Evolutionary conservation across 2,113 vertebrate genomes (phyloP).

Genomic region (Chaenogobius annularis): DNA sequence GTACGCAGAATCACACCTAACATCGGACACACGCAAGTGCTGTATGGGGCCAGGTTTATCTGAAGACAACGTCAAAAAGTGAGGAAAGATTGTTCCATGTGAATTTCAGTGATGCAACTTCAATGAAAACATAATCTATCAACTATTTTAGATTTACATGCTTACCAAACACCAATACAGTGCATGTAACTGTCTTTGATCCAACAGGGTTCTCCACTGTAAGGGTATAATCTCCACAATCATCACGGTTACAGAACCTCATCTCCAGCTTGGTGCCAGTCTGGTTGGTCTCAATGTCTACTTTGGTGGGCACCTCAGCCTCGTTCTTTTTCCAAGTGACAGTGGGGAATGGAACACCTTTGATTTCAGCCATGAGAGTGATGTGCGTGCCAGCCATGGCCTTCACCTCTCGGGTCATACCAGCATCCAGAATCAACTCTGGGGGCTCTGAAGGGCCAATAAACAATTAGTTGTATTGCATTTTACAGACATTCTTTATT

Average conservation of each 20-base stretch:
- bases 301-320: constrained; percentile 86
- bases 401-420: constrained; percentile 92
- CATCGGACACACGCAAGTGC: constrained; percentile 88
- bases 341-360: constrained; percentile 92
- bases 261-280: constrained; percentile 91
- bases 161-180: constrained; percentile 91
- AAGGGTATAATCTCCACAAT: constrained; percentile 93
- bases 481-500: not conserved
- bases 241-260: constrained; percentile 87
- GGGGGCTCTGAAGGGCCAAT: constrained; percentile 82
- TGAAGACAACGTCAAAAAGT: constrained; percentile 47
- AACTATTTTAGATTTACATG: not conserved
- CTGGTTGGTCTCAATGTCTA: constrained; percentile 88
- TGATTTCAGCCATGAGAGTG: constrained; percentile 89
- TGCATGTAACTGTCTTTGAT: constrained; percentile 91
- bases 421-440: constrained; percentile 91
- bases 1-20: constrained; percentile 94
- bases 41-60: constrained; percentile 96
- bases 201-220: constrained; percentile 93
- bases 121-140: not conserved
- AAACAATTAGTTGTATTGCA: not conserved
- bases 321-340: constrained; percentile 95
- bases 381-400: constrained; percentile 90
- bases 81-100: not conserved
- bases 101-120: not conserved